Conservation (phyloP, 2,113 vertebrate genomes). For the Petrocephalus microphthalmus region DNA sequence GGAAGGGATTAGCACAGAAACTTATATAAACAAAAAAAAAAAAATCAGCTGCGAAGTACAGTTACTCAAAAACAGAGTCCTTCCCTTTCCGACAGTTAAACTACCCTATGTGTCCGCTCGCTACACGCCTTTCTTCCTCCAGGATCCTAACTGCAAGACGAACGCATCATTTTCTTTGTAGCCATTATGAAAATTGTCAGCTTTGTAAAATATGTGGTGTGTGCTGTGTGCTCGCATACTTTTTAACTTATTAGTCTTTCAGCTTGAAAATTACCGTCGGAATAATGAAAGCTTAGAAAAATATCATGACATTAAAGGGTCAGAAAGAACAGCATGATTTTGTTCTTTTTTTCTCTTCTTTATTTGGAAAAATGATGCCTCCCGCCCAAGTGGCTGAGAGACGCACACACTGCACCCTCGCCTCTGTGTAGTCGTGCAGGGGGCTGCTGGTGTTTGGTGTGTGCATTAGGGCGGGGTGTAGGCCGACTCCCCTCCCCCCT, state of each 20-base stretch:
- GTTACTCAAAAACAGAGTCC: not conserved
- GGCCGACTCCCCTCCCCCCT: not conserved
- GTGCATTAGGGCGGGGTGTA: not conserved
- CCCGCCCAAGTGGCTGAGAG: not conserved
- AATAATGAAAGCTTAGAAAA: not conserved
- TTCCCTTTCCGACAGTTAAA: not conserved
- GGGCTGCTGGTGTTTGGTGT: constrained; percentile 2
- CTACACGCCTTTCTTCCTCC: not conserved
- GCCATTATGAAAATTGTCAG: not conserved
- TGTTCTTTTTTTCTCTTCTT: not conserved
- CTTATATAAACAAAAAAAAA: not conserved
- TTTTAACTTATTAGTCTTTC: not conserved
- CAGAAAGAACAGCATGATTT: not conserved
- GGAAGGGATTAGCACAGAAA: constrained; percentile 5
- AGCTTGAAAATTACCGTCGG: not conserved
- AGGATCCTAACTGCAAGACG: not conserved
- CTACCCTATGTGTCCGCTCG: not conserved
- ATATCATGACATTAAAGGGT: not conserved
- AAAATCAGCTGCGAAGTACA: not conserved
- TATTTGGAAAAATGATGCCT: not conserved
- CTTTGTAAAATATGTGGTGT: not conserved
- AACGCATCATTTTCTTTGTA: not conserved
- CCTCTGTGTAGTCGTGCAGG: not conserved
- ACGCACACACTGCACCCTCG: not conserved
- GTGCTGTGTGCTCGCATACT: not conserved